Conservation (phyloP, 2,888 invertebrate genomes). For the Ornithoptera alexandrae region DNA sequence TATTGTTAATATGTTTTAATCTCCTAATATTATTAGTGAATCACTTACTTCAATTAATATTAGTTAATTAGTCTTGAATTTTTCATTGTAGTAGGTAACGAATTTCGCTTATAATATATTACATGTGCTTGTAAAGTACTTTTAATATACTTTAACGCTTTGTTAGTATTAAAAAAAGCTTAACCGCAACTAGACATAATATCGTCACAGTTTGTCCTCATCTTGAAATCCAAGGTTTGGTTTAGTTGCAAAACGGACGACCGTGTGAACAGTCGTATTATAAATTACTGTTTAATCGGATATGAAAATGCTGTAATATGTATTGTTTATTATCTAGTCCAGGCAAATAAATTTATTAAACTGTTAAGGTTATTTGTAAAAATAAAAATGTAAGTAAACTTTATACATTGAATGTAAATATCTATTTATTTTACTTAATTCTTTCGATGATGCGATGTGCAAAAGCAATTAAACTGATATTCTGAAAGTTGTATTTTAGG, state of each 20-base stretch:
- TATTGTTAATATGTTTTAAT: too few relatives aligned
- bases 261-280: slow-evolving; percentile 12
- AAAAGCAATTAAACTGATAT: not conserved
- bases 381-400: not conserved
- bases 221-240: slow-evolving; percentile 22
- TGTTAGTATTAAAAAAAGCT: not conserved
- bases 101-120: too few relatives aligned
- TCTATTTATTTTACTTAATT: not conserved
- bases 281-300: not conserved
- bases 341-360: not conserved
- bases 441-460: not conserved
- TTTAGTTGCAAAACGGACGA: slow-evolving; percentile 28
- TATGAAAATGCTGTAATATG: not conserved
- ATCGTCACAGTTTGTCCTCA: slow-evolving; percentile 25
- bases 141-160: not conserved
- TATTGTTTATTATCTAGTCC: not conserved
- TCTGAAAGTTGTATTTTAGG: not conserved
- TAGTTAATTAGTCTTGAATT: too few relatives aligned
- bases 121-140: not conserved
- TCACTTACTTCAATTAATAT: too few relatives aligned
- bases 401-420: not conserved
- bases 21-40: too few relatives aligned
- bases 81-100: too few relatives aligned
- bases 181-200: not conserved
- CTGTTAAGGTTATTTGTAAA: not conserved